Evolutionary conservation across 2,113 vertebrate genomes (phyloP).

Genomic region (Amblyornis subalaris): DNA sequence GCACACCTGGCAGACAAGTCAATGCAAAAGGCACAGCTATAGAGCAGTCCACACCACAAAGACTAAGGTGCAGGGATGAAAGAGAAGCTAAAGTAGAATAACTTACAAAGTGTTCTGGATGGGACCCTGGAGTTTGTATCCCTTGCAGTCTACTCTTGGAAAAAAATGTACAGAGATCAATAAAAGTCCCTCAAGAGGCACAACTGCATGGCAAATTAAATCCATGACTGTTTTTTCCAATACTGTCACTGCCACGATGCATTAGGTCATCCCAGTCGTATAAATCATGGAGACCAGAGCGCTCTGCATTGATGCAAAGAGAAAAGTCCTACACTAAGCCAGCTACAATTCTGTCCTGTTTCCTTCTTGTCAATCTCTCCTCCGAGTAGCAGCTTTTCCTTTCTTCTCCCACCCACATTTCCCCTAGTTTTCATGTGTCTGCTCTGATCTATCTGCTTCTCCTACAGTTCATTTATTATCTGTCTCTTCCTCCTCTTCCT

Average conservation of each 20-base stretch:
- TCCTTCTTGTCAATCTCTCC: not conserved
- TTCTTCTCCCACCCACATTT: not conserved
- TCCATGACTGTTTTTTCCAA: not conserved
- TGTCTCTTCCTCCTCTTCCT: not conserved
- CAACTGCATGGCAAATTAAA: not conserved
- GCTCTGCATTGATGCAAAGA: not conserved
- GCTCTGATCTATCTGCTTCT: not conserved
- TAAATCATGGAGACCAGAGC: not conserved
- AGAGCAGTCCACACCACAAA: not conserved
- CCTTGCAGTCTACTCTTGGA: not conserved
- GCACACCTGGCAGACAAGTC: not conserved
- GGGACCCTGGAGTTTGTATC: not conserved
- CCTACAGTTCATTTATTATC: not conserved
- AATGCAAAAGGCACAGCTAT: not conserved
- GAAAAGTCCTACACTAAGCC: not conserved
- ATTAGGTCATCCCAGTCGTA: not conserved
- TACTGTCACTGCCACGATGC: not conserved
- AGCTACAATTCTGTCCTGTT: not conserved
- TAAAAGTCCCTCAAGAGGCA: not conserved
- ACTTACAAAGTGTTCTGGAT: not conserved
- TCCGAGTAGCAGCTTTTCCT: not conserved
- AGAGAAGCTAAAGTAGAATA: not conserved
- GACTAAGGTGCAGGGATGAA: not conserved
- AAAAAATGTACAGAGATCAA: not conserved
- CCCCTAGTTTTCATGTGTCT: not conserved